Percentiles rank a stretch among this genome's conserved stretches.
phyloP scores from a whole-genome alignment of 2,113 vertebrate genomes.

The Mustelus asterias region DNA sequence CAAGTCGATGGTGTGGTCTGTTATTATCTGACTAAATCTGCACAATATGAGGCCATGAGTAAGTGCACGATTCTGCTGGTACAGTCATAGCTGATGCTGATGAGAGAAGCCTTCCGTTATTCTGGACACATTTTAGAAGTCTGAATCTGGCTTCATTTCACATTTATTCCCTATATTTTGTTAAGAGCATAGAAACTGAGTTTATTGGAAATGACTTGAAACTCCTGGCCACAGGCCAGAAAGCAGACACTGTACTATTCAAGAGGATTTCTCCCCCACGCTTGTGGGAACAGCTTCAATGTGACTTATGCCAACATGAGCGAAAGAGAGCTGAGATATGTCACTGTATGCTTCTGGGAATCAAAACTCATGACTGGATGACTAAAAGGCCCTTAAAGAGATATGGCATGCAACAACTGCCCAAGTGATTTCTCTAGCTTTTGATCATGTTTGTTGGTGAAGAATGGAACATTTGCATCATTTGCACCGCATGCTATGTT shows the following conservation, averaged over 20 bases:
- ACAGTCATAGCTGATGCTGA: neutral
- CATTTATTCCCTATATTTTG: conserved; percentile 18
- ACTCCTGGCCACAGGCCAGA: neutral
- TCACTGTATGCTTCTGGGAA: conserved; percentile 20
- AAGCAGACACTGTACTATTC: conserved; percentile 20
- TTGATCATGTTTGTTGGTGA: conserved; percentile 2
- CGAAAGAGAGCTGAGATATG: conserved; percentile 26
- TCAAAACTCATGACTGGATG: neutral
- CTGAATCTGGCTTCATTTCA: conserved; percentile 5
- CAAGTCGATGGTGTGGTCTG: neutral
- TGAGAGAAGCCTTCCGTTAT: conserved; percentile 13
- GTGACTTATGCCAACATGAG: conserved; percentile 17
- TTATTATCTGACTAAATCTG: conserved; percentile 1
- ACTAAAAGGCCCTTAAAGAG: neutral
- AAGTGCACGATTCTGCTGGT: neutral
- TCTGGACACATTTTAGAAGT: neutral
- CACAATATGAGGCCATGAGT: conserved; percentile 13
- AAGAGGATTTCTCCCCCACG: neutral
- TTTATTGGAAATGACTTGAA: conserved; percentile 32
- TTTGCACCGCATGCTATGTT: neutral
- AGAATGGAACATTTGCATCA: neutral
- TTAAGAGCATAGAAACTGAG: conserved; percentile 1
- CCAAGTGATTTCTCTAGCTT: neutral
- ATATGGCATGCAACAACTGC: neutral
- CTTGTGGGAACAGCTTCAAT: conserved; percentile 27